These are phyloP conservation scores for Leucophora obtusa DNA, from an alignment of 2,888 invertebrate genomes.

Conservation along the genomic window DNA sequence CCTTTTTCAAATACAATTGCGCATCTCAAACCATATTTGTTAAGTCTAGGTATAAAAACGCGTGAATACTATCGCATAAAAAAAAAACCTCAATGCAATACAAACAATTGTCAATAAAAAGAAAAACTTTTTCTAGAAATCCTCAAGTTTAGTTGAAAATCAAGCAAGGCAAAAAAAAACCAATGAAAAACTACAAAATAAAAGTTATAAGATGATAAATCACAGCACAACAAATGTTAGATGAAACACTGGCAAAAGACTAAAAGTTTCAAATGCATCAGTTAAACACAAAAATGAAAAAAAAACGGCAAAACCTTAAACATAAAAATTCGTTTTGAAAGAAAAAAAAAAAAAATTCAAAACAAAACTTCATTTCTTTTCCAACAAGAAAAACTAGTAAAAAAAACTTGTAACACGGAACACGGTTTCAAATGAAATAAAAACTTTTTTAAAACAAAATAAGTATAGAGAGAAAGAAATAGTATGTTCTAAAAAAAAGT, in stretches of 20 bases:
- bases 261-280: conserved; percentile 62
- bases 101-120: conserved; percentile 61
- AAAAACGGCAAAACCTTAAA: neutral
- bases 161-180: conserved; percentile 37
- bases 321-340: neutral
- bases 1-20: conserved; percentile 24
- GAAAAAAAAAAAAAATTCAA: conserved; percentile 13
- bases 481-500: neutral
- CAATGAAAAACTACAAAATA: conserved; percentile 27
- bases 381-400: conserved; percentile 7
- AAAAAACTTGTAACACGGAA: conserved; percentile 21
- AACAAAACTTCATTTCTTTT: conserved; percentile 27
- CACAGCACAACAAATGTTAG: conserved; percentile 59
- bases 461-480: conserved; percentile 6
- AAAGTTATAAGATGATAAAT: conserved; percentile 62
- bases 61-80: conserved; percentile 48
- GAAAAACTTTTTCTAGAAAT: conserved; percentile 38
- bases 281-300: conserved; percentile 25
- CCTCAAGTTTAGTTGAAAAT: conserved; percentile 53
- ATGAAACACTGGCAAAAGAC: conserved; percentile 58
- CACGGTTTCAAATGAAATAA: conserved; percentile 27
- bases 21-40: conserved; percentile 30
- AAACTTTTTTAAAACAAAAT: conserved; percentile 19
- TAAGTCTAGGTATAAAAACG: conserved; percentile 37
- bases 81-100: conserved; percentile 49